Evolutionary conservation across 1,140 invertebrate species (phyloP), one percentile per base, ranked within the genome.

Genomic region (Plodia interpunctella): DNA sequence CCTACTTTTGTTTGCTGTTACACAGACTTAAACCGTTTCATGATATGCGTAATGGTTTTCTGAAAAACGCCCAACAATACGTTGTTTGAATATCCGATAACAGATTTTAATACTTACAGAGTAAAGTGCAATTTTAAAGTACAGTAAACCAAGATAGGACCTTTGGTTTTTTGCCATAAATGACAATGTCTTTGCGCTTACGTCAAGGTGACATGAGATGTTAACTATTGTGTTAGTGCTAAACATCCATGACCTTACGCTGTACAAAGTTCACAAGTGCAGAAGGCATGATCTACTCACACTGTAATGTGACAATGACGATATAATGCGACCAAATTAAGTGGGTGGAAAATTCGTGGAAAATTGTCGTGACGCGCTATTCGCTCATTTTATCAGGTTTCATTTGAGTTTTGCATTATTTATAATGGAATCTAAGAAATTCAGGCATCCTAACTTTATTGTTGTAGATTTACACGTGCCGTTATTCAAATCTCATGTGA

Each of bases 151-250:
- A n/a, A 32, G 58, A 72, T 79, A 67, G 19, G 57, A 35, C 65
- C 60, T 71, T 74, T 58, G 17, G 13, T 60, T 55, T 32, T 52
- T 1, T 56, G 21, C 2, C 8, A 5, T 21, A 57, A 32, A 63
- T 72, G 73, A 83, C 76, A 80, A 76, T 83, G 76, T 84, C 76
- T 79, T 80, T 80, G 71, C 80, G 77, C 74, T 83, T 84, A 78
- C 82, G 73, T 86, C 83, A 88, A 88, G 86, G 86, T 88, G 86
- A 88, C 86, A 87, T 72, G 73, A 75, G 76, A 82, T 81, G 79
- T 80, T 87, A 87, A 84, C 76, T 86, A 86, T 83, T 87, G 80
- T 88, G 70, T 80, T 79, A 76, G 81, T 80, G 80, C 78, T 88
- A 84, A 87, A 88, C 80, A 83, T 74, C 76, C 82, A 76, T 87